Conservation (phyloP, 2,113 vertebrate species). For the Myotis davidii region DNA sequence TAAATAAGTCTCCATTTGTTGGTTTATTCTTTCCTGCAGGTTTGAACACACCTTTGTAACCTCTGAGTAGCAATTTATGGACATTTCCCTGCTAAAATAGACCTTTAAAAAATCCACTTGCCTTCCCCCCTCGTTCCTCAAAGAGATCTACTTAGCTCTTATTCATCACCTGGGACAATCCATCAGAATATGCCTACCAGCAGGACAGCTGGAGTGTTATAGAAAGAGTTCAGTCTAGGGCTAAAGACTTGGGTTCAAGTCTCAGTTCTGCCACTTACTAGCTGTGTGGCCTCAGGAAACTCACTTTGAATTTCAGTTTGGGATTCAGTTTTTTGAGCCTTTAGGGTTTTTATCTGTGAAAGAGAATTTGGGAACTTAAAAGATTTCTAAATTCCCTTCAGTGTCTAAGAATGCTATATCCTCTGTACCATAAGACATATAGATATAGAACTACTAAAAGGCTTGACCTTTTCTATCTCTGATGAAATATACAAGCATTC, state of each 20-base stretch:
- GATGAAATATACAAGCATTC: background rate
- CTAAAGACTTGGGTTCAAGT: background rate
- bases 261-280: background rate
- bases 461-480: background rate
- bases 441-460: background rate
- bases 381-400: background rate
- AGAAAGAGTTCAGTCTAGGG: background rate
- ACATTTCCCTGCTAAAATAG: slow-evolving; percentile 1
- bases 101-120: background rate
- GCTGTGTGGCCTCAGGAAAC: background rate
- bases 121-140: background rate
- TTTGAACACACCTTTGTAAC: slow-evolving; percentile 20
- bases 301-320: background rate
- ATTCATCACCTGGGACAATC: background rate
- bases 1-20: background rate
- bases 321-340: background rate
- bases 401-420: background rate
- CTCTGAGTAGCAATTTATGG: background rate
- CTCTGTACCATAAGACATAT: background rate
- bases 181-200: background rate
- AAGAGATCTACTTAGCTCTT: background rate
- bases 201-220: background rate
- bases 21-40: background rate
- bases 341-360: background rate
- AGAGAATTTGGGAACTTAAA: background rate